Evolutionary conservation across 2,888 invertebrate species (phyloP), one percentile per base, ranked within the genome.

Genomic region (Acanthococcus lagerstroemiae): DNA sequence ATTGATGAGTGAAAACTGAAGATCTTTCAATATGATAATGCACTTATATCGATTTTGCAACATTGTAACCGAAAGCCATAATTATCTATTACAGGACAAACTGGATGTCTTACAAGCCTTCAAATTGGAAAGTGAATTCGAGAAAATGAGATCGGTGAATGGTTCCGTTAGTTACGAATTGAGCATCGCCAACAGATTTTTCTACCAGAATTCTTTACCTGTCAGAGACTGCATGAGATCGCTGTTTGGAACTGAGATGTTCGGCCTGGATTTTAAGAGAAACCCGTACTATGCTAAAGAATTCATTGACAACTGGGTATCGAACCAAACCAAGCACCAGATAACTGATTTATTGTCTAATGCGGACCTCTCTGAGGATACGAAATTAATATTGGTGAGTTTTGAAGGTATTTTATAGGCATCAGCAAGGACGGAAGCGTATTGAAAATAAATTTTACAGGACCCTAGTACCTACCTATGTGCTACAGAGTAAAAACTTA

Each of bases 301-400:
- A 3, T 74, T 77, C 56, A 90, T 92, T 69, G 92, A 92, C 74
- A 73, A 80, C 1, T 92, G 90, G 89, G 88, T 91, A 5, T 83
- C 85, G 67, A 80, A 82, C 37, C 75, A 82, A 22, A 93, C 92
- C 0, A 85, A 84, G 71, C 82, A 85, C 69, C 84, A 90, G 75
- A 91, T 93, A 69, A 81, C 82, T 60, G 83, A 90, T 69, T 77
- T 92, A 66, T 74, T 93, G 6, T 83, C 84, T 0, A 73, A 77
- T 0, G 85, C 83, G n/a, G 82, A 81, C 4, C 77, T 92, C 26
- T 79, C 80, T 26, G 73, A 78, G 1, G 72, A 75, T 0, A 88
- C 90, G 0, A 83, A 87, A 73, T 73, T 91, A 69, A 88, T 90
- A 4, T 76, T 92, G 68, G 77, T 76, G 70, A 72, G 73, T n/a